phyloP scores from a whole-genome alignment of 2,797 vertebrate genomes.

The Sebastes reedi region DNA sequence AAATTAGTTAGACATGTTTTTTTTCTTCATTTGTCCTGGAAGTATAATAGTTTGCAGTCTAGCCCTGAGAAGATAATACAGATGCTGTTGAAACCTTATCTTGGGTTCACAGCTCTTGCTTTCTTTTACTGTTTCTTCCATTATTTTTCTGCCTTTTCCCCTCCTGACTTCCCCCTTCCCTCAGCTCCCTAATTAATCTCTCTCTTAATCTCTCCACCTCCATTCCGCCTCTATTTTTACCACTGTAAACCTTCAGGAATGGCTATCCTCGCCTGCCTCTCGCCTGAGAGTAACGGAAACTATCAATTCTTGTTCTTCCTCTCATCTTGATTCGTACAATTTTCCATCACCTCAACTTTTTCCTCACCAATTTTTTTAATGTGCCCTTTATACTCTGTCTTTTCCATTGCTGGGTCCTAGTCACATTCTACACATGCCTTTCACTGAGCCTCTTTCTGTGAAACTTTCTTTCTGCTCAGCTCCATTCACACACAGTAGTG shows the following conservation, averaged over 20 bases:
- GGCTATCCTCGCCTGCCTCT: slow-evolving; percentile 13
- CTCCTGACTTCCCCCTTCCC: slow-evolving; percentile 46
- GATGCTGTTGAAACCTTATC: slow-evolving; percentile 22
- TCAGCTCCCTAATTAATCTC: slow-evolving; percentile 72
- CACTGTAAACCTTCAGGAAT: slow-evolving; percentile 50
- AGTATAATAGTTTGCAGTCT: slow-evolving; percentile 6
- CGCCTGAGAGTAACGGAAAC: not conserved
- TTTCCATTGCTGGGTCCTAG: slow-evolving; percentile 46
- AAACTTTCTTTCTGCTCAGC: slow-evolving; percentile 79
- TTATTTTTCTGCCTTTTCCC: slow-evolving; percentile 42
- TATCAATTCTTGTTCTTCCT: not conserved
- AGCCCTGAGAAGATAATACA: not conserved
- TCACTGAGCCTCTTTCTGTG: slow-evolving; percentile 75
- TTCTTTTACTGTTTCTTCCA: slow-evolving; percentile 2
- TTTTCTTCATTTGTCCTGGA: not conserved
- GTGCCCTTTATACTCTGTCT: slow-evolving; percentile 24
- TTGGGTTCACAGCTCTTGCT: not conserved
- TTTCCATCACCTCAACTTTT: not conserved
- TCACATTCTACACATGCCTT: slow-evolving; percentile 83
- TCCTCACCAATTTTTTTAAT: slow-evolving; percentile 3
- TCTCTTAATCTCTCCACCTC: slow-evolving; percentile 72
- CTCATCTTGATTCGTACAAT: not conserved
- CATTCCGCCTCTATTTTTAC: slow-evolving; percentile 74
- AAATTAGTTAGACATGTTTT: not conserved
- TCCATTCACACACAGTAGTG: slow-evolving; percentile 76